Percentiles rank a stretch among this genome's conserved stretches.
phyloP scores from a whole-genome alignment of 2,888 invertebrate genomes.

The Stenchaetothrips biformis region DNA sequence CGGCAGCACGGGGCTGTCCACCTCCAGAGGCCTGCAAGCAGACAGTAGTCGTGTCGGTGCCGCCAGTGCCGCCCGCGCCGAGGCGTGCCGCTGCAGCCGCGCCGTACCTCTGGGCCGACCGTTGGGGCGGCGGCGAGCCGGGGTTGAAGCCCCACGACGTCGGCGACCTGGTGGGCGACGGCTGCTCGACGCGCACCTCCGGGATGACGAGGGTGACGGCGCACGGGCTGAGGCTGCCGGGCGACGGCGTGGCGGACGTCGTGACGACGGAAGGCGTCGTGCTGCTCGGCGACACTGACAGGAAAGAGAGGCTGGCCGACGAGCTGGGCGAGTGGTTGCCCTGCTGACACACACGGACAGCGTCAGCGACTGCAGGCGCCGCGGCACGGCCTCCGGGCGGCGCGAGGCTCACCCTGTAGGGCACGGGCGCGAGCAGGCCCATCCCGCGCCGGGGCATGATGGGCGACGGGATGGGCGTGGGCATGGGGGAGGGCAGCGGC shows the following conservation, averaged over 20 bases:
- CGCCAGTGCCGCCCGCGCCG: no score
- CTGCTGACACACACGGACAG: conserved; percentile 33
- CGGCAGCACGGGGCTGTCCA: conserved; percentile 46
- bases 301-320: conserved; percentile 39
- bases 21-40: background rate
- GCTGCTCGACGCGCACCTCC: conserved; percentile 60
- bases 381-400: conserved; percentile 32
- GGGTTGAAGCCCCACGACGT: conserved; percentile 49
- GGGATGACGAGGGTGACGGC: conserved; percentile 54
- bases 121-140: conserved; percentile 55
- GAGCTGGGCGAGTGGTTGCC: conserved; percentile 34
- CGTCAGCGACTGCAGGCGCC: background rate
- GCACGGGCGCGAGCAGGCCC: conserved; percentile 32
- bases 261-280: conserved; percentile 40
- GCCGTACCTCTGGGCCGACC: conserved; percentile 19
- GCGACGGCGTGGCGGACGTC: conserved; percentile 43
- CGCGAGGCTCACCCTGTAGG: conserved; percentile 44
- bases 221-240: conserved; percentile 27
- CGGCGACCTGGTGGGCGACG: conserved; percentile 60
- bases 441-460: conserved; percentile 46
- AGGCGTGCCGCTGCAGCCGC: background rate
- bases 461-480: conserved; percentile 44
- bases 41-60: background rate
- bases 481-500: conserved; percentile 7
- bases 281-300: conserved; percentile 45